Percentiles rank a stretch among this genome's conserved stretches.
Evolutionary conservation across 2,888 invertebrate species (phyloP).

Genomic region (Drosophila mayaguana): DNA sequence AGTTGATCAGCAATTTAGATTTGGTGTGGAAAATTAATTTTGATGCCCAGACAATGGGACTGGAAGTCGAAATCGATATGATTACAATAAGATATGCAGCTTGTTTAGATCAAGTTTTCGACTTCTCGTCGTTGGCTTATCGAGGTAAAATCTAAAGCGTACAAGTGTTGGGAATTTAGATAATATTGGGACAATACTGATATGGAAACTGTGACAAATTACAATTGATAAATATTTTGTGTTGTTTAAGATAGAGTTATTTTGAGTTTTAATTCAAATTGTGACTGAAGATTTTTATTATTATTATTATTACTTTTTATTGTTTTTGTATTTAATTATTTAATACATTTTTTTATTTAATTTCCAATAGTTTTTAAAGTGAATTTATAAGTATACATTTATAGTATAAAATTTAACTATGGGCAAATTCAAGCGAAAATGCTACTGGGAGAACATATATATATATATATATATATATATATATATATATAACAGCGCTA

Average conservation of each 20-base stretch:
- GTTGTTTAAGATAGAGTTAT: background rate
- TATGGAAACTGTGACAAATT: background rate
- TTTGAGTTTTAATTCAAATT: background rate
- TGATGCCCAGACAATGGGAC: slow-evolving; percentile 16
- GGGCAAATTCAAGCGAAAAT: too few relatives aligned
- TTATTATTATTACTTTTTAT: background rate
- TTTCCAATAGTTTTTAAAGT: too few relatives aligned
- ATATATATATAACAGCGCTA: too few relatives aligned
- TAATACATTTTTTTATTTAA: too few relatives aligned
- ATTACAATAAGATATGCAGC: slow-evolving; percentile 21
- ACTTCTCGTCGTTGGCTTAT: background rate
- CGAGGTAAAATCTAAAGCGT: background rate
- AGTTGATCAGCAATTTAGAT: slow-evolving; percentile 51
- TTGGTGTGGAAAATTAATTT: slow-evolving; percentile 60
- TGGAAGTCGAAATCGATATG: slow-evolving; percentile 21
- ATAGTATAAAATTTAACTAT: too few relatives aligned
- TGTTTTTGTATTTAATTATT: background rate
- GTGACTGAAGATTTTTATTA: background rate
- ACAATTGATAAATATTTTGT: background rate
- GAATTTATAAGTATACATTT: too few relatives aligned
- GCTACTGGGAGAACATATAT: too few relatives aligned
- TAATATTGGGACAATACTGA: background rate
- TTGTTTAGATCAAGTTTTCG: slow-evolving; percentile 33
- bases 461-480: too few relatives aligned
- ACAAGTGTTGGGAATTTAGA: background rate